These are phyloP conservation scores for Megalops cyprinoides DNA, from an alignment of 2,797 vertebrate species.

Conservation along the genomic window DNA sequence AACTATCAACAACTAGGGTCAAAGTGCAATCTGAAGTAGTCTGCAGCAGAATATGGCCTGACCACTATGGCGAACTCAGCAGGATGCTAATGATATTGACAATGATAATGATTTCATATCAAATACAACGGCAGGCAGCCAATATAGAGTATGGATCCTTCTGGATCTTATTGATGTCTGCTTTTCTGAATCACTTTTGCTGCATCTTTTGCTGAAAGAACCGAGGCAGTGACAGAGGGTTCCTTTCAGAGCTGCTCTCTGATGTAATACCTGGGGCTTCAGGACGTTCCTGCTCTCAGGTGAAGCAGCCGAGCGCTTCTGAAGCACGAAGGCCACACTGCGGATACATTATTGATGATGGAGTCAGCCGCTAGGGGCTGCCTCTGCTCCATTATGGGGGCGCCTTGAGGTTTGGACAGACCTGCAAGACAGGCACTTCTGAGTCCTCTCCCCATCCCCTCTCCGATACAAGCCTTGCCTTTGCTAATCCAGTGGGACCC, in stretches of 20 bases:
- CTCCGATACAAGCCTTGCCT: background rate
- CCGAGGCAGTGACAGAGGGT: background rate
- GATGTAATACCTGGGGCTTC: background rate
- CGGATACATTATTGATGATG: conserved; percentile 65
- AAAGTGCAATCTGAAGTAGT: too few relatives aligned
- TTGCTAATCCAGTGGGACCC: background rate
- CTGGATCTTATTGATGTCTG: background rate
- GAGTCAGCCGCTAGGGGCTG: conserved; percentile 46
- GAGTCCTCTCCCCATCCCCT: background rate
- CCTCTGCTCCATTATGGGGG: conserved; percentile 60
- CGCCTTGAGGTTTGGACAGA: conserved; percentile 20
- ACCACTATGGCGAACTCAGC: too few relatives aligned
- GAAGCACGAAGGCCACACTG: conserved; percentile 36
- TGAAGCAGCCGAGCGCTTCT: conserved; percentile 11
- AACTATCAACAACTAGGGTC: too few relatives aligned
- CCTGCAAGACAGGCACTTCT: conserved; percentile 28
- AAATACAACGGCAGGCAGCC: background rate
- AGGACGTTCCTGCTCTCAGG: background rate
- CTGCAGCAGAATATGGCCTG: too few relatives aligned
- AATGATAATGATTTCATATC: too few relatives aligned
- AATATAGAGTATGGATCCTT: background rate
- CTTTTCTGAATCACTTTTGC: background rate
- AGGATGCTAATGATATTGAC: too few relatives aligned
- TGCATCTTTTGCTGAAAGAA: background rate
- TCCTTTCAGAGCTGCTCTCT: background rate